phyloP scores from a whole-genome alignment of 2,797 vertebrate genomes.

The Tiaroga cobitis region DNA sequence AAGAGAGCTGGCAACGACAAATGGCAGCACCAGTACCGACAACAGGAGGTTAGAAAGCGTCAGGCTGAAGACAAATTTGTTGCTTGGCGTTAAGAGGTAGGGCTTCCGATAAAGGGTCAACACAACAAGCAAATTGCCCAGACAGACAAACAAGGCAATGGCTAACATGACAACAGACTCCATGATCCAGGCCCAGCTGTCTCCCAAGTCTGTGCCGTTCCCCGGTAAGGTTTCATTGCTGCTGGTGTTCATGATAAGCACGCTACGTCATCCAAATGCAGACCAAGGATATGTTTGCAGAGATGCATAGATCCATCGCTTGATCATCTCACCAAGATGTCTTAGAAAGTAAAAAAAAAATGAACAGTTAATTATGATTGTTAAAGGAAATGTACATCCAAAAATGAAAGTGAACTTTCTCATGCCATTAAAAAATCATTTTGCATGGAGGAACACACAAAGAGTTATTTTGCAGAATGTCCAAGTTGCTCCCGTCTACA shows the following conservation, averaged over 20 bases:
- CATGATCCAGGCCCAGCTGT: constrained; percentile 73
- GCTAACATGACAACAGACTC: constrained; percentile 88
- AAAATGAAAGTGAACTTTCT: not conserved
- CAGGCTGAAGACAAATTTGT: constrained; percentile 98
- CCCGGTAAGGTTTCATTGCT: constrained; percentile 8
- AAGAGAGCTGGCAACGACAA: constrained; percentile 90
- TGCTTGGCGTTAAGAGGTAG: constrained; percentile 96
- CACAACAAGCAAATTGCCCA: constrained; percentile 90
- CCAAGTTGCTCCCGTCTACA: not conserved
- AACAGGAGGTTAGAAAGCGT: constrained; percentile 94
- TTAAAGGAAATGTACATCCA: not conserved
- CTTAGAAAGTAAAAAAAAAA: not conserved
- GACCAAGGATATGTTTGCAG: not conserved
- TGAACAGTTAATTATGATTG: not conserved
- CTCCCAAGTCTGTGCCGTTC: constrained; percentile 7
- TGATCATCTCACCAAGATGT: constrained; percentile 2
- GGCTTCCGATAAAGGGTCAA: constrained; percentile 91
- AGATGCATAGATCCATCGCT: constrained; percentile 13
- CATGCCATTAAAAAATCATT: not conserved
- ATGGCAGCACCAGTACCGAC: constrained; percentile 90
- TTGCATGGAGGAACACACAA: not conserved
- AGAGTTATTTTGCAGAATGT: not conserved
- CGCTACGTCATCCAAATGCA: constrained; percentile 19
- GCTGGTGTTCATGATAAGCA: constrained; percentile 36
- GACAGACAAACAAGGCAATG: constrained; percentile 89